Evolutionary conservation across 2,113 vertebrate species (phyloP).

Genomic region (Poicephalus meyeri): DNA sequence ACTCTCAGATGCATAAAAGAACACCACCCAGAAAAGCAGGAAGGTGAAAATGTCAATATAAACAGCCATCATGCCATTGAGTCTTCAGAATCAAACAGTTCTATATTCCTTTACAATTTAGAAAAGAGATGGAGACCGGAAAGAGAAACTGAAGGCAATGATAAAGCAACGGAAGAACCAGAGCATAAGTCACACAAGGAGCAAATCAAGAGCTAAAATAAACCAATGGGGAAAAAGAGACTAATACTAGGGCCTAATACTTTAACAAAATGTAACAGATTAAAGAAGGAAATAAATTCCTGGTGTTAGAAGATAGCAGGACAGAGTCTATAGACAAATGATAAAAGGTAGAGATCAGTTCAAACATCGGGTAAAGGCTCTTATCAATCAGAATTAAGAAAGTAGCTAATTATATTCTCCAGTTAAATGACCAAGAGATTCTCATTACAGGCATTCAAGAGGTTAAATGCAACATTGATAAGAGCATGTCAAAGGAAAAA

Average conservation of each 20-base stretch:
- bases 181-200: background rate
- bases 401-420: background rate
- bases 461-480: background rate
- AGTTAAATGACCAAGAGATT: background rate
- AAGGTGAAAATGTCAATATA: constrained; percentile 1
- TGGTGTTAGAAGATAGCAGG: background rate
- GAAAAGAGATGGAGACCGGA: background rate
- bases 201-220: background rate
- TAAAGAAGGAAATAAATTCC: background rate
- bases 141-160: background rate
- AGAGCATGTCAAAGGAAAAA: background rate
- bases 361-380: background rate
- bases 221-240: background rate
- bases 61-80: background rate
- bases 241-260: background rate
- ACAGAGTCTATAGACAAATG: background rate
- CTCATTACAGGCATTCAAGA: background rate
- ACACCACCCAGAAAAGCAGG: background rate
- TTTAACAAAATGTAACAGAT: background rate
- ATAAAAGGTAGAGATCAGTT: background rate
- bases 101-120: background rate
- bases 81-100: background rate
- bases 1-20: background rate
- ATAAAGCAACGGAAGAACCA: background rate
- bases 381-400: background rate